Evolutionary conservation across 2,888 invertebrate genomes (phyloP), one percentile per base, ranked within the genome.

Genomic region (Plagodis pulveraria): DNA sequence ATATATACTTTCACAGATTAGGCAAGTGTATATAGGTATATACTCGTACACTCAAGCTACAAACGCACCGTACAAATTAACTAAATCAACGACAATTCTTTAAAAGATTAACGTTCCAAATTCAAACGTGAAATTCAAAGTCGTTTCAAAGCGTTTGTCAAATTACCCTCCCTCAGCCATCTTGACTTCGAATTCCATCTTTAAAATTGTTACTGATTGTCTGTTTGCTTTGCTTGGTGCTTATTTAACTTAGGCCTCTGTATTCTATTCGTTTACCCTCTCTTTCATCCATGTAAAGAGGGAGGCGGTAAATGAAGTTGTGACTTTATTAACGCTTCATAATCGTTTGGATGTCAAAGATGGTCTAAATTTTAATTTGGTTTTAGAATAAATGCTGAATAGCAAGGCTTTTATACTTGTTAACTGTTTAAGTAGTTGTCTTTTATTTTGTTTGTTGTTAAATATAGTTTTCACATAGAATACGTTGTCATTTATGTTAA

Each of bases 121-220:
- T 69, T 65, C 69, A 69, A 66, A 69, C 63, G 57, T 45, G 56
- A 62, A 22, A 65, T 66, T 65, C 51, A 60, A 65, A 65, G 58
- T 65, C 65, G 62, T 63, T 64, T 69, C 67, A 66, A 70, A 68
- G 70, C 70, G 62, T 70, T 70, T 69, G 69, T 69, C 66, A 68
- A 68, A 70, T 70, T 70, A 66, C 66, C 65, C 56, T 59, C 65
- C 42, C 61, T 52, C 42, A 59, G 55, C 59, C 59, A 55, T 55
- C 59, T 51, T 59, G 62, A 61, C 58, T 62, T 61, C 56, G 58
- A 73, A 62, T 86, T 88, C 84, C 84, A 86, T 87, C 84, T 87
- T 88, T 87, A 86, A 90, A 91, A 86, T 85, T 70, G 81, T 80
- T 82, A 80, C 86, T 91, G 91, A 91, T 89, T 91, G 89, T 91